Evolutionary conservation across 2,113 vertebrate species (phyloP).

Genomic region (Melanerpes formicivorus): DNA sequence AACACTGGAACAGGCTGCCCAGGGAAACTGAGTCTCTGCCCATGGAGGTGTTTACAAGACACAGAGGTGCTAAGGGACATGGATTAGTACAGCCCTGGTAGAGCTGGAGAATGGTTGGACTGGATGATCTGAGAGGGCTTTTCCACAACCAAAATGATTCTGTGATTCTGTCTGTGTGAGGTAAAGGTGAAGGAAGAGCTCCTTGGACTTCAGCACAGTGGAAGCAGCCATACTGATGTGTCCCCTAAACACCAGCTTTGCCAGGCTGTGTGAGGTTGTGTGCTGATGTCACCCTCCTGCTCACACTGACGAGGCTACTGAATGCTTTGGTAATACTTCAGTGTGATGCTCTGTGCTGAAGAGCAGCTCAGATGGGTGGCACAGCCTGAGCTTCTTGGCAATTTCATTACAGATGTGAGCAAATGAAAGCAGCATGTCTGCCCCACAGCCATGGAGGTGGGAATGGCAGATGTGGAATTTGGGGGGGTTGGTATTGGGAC

Average conservation of each 20-base stretch:
- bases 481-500: background rate
- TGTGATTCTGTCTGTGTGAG: too few relatives aligned
- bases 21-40: too few relatives aligned
- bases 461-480: background rate
- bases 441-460: background rate
- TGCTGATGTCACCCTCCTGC: background rate
- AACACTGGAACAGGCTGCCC: too few relatives aligned
- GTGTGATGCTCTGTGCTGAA: background rate
- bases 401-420: background rate
- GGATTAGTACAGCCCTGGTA: too few relatives aligned
- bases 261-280: background rate
- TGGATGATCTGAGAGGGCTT: too few relatives aligned
- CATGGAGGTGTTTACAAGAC: too few relatives aligned
- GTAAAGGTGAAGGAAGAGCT: background rate
- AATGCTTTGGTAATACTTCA: background rate
- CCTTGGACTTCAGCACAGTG: background rate
- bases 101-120: too few relatives aligned
- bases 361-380: background rate
- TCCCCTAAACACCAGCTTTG: background rate
- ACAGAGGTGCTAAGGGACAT: too few relatives aligned
- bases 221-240: background rate
- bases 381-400: background rate
- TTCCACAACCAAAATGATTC: too few relatives aligned
- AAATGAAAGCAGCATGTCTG: background rate
- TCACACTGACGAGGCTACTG: background rate